A percentile compares a stretch with the other conserved stretches of the same genome.
phyloP scores from a whole-genome alignment of 2,113 vertebrate genomes.

The Nyctibius bracteatus region DNA sequence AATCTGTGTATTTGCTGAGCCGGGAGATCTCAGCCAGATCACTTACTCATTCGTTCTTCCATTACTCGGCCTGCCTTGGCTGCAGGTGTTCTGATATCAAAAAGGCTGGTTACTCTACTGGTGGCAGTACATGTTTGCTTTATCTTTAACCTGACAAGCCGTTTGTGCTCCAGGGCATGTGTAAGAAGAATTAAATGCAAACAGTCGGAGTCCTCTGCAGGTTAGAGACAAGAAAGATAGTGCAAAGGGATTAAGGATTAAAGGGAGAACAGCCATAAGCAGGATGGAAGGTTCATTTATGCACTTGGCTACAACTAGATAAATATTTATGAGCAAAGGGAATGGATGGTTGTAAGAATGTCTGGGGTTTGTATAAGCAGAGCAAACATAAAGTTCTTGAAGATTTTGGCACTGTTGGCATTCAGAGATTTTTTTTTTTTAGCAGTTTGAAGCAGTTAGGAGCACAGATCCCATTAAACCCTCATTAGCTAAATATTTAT shows the following conservation, averaged over 20 bases:
- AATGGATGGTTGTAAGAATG: constrained; percentile 21
- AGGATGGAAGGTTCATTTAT: constrained; percentile 41
- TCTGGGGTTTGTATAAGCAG: background rate
- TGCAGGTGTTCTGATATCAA: constrained; percentile 28
- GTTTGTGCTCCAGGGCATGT: constrained; percentile 65
- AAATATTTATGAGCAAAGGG: constrained; percentile 66
- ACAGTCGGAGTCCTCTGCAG: constrained; percentile 64
- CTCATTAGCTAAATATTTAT: background rate
- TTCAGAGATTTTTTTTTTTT: background rate
- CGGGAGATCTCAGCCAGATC: background rate
- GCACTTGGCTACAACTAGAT: constrained; percentile 49
- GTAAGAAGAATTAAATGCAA: constrained; percentile 71
- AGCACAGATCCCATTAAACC: background rate
- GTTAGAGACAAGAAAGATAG: constrained; percentile 66
- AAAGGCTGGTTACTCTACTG: constrained; percentile 34
- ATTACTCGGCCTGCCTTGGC: background rate
- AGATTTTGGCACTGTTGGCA: background rate
- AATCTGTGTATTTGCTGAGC: background rate
- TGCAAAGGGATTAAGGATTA: constrained; percentile 71
- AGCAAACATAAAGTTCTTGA: background rate
- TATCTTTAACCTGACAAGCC: constrained; percentile 69
- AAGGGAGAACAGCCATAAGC: constrained; percentile 56
- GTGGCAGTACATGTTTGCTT: constrained; percentile 58
- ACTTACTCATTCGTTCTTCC: background rate
- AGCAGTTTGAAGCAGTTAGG: background rate